Evolutionary conservation across 2,888 invertebrate species (phyloP), one percentile per base, ranked within the genome.

Genomic region (Atrina japonica): DNA sequence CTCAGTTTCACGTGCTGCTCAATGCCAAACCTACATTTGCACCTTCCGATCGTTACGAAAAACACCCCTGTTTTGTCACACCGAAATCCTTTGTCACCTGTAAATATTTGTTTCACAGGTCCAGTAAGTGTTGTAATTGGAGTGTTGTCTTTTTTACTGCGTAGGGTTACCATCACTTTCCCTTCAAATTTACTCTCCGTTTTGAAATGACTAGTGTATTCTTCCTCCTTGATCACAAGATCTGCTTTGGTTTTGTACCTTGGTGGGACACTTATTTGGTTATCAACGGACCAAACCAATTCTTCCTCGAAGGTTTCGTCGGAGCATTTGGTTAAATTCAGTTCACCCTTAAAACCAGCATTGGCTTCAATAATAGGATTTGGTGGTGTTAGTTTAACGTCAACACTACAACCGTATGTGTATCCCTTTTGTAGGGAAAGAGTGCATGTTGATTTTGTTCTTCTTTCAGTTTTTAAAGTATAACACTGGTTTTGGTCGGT

Each of bases 201-300:
- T 50, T 80, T 81, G 74, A 91, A 91, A 59, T 85, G 84, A 50
- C 89, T 88, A 6, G 85, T 81, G 70, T 85, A 88, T 58, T 88
- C 83, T 43, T 90, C 90, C 70, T 91, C 91, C 53, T 84, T 86
- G 11, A 83, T 80, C 40, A 90, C 90, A 40, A 90, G 81, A 58
- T 89, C 88, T 9, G 90, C 90, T 50, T 83, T 84, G 23, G 90
- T 89, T 76, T 89, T 86, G 56, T 80, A 84, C 52, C 83, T 80
- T 6, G 88, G 79, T 5, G 90, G 90, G 29, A 91, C 90, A 30
- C 77, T 82, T 16, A 91, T 88, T 72, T 85, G 84, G 66, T 85
- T 89, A 77, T 91, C 90, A 3, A 91, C 89, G 9, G 89, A 88
- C 91, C 91, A 91, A n/a, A 81, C 78, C 67, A 91, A 76, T 70